Percentiles rank a stretch among this genome's conserved stretches.
Conservation (phyloP, 2,888 invertebrate genomes). For the Metacarcinus magister region DNA sequence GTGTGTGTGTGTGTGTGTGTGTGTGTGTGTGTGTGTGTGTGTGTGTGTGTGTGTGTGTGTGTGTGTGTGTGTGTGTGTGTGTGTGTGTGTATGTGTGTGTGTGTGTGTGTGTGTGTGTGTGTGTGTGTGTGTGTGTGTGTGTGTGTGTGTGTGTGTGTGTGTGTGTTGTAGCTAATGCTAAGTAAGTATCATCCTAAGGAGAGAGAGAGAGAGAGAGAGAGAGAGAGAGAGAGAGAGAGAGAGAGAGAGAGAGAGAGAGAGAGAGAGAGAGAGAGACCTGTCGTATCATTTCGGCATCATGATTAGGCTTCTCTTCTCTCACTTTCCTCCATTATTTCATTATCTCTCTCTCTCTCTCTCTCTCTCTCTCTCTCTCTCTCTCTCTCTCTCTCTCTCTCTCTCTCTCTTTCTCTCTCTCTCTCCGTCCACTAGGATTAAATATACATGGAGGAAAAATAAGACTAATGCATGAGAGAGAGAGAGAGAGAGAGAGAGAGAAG, state of each 20-base stretch:
- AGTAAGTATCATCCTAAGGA: not conserved
- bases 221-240: slow-evolving; percentile 49
- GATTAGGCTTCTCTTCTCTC: not conserved
- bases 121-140: not conserved
- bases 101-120: slow-evolving; percentile 43
- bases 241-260: slow-evolving; percentile 42
- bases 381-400: not conserved
- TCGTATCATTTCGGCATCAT: slow-evolving; percentile 26
- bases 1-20: slow-evolving; percentile 48
- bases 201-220: slow-evolving; percentile 34
- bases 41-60: not conserved
- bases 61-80: not conserved
- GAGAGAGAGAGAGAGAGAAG: slow-evolving; percentile 50
- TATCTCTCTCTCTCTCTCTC: not conserved
- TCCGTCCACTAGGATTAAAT: not conserved
- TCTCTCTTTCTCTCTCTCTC: not conserved
- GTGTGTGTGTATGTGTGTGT: slow-evolving; percentile 13
- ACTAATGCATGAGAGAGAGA: not conserved
- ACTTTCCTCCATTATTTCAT: not conserved
- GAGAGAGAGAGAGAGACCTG: slow-evolving; percentile 27
- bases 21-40: slow-evolving; percentile 32
- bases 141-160: slow-evolving; percentile 27
- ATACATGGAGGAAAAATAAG: not conserved
- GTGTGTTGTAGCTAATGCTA: not conserved
- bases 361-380: not conserved